Percentiles rank a stretch among this genome's conserved stretches.
Conservation (phyloP, 2,888 invertebrate genomes). For the Litoditis marina region DNA sequence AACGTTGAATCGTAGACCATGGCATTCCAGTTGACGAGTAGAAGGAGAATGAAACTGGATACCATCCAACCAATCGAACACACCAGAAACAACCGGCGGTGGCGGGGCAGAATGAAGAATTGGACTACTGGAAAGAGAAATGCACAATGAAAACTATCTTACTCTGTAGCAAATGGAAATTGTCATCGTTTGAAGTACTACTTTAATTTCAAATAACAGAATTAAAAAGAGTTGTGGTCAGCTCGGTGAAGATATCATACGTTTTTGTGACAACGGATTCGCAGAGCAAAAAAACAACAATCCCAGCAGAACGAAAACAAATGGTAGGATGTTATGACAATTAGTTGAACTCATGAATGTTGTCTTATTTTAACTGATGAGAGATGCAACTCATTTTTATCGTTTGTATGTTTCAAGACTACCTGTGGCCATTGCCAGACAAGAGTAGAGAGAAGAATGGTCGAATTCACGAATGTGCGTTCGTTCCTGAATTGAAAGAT, state of each 20-base stretch:
- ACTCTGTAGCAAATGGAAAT: no score
- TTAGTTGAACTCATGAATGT: neutral
- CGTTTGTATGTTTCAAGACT: conserved; percentile 8
- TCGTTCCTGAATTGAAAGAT: conserved; percentile 31
- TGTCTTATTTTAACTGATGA: no score
- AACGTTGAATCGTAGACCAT: conserved; percentile 30
- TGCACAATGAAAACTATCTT: no score
- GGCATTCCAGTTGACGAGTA: conserved; percentile 36
- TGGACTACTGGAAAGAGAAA: conserved; percentile 39
- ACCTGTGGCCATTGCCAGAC: conserved; percentile 33
- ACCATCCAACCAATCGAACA: conserved; percentile 50
- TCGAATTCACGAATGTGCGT: conserved; percentile 35
- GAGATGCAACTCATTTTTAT: conserved; percentile 16
- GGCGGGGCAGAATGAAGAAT: conserved; percentile 58
- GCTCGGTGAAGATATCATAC: no score
- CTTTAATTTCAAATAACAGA: no score
- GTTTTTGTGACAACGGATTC: no score
- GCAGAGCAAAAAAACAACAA: no score
- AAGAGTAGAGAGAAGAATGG: conserved; percentile 34
- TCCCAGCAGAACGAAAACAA: no score
- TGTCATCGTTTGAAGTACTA: no score
- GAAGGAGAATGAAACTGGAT: conserved; percentile 47
- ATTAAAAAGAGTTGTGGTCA: no score
- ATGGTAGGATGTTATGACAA: no score
- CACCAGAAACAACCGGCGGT: conserved; percentile 56